A percentile compares a stretch with the other conserved stretches of the same genome.
Evolutionary conservation across 2,888 invertebrate genomes (phyloP).

Genomic region (Saturnia japonica): DNA sequence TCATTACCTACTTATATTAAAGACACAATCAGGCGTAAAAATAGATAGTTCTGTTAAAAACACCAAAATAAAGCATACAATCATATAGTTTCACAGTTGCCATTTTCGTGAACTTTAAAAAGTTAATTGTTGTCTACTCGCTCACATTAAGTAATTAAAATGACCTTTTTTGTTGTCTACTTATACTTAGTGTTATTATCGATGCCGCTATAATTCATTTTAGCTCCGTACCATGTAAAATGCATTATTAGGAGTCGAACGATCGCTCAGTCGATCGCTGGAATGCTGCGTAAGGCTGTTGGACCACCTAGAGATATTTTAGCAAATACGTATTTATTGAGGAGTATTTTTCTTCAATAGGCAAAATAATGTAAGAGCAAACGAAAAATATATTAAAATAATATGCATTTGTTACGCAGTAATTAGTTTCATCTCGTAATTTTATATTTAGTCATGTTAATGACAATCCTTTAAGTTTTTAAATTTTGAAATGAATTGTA

Average conservation of each 20-base stretch:
- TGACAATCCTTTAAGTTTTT: too few relatives aligned
- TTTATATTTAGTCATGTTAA: not conserved
- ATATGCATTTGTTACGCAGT: not conserved
- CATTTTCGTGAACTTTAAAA: not conserved
- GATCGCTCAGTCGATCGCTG: slow-evolving; percentile 26
- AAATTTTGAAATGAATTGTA: too few relatives aligned
- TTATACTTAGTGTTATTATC: not conserved
- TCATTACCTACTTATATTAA: too few relatives aligned
- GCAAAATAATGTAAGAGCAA: not conserved
- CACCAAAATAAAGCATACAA: not conserved
- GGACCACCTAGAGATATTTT: not conserved
- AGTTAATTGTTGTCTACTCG: not conserved
- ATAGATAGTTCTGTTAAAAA: not conserved
- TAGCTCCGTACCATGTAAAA: slow-evolving; percentile 29
- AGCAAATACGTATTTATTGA: not conserved
- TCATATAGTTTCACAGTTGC: not conserved
- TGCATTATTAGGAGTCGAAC: slow-evolving; percentile 30
- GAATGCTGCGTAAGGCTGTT: slow-evolving; percentile 17
- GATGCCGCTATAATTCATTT: slow-evolving; percentile 15
- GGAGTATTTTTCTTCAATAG: not conserved
- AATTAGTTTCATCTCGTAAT: not conserved
- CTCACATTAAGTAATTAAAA: not conserved
- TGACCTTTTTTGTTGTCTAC: not conserved
- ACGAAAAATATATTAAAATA: not conserved
- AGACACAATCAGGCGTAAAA: too few relatives aligned